Percentiles rank a stretch among this genome's conserved stretches.
Conservation (phyloP, 2,797 vertebrate genomes). For the Sebastes itinus region DNA sequence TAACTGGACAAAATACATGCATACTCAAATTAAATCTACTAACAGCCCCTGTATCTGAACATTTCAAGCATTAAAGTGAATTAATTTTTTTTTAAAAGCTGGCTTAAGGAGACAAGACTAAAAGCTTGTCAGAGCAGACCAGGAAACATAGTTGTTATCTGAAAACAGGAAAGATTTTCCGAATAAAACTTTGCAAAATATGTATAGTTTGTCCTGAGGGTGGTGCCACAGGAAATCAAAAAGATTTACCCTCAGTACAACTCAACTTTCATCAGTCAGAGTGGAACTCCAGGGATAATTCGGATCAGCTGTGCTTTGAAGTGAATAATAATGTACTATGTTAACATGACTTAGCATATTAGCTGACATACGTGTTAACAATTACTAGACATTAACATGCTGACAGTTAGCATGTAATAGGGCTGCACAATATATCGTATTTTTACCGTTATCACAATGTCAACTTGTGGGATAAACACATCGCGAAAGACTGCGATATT, state of each 20-base stretch:
- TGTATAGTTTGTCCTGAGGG: no score
- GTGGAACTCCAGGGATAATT: no score
- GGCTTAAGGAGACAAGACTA: neutral
- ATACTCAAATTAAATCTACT: neutral
- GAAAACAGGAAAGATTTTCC: neutral
- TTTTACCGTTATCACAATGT: no score
- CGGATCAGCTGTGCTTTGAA: no score
- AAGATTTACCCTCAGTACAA: neutral
- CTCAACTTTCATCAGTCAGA: neutral
- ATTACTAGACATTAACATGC: neutral
- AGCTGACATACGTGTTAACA: neutral
- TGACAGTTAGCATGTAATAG: neutral
- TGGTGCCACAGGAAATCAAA: no score
- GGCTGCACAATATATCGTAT: no score
- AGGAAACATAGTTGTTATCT: neutral
- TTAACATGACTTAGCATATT: neutral
- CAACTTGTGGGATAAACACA: no score
- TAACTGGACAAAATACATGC: slow-evolving; percentile 80
- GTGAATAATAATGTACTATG: no score
- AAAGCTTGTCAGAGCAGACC: neutral
- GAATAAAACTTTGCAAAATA: neutral
- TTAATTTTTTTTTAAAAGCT: neutral
- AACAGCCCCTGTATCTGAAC: neutral
- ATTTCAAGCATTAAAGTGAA: neutral
- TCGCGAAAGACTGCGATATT: no score